phyloP scores from a whole-genome alignment of 2,888 invertebrate species.

The Phoronis australis region DNA sequence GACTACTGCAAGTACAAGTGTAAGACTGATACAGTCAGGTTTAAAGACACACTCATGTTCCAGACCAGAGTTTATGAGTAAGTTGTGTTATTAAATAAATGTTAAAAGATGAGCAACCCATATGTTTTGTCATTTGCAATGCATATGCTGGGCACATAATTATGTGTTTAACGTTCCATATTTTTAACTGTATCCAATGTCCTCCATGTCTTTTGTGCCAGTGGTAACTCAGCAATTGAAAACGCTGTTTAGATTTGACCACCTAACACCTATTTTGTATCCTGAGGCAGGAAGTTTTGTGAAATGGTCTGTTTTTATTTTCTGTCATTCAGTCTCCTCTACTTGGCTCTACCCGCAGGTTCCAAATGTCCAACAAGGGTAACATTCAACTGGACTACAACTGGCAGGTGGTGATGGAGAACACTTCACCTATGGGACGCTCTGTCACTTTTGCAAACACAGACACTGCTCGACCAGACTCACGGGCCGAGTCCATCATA shows the following conservation, averaged over 20 bases:
- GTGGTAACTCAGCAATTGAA: too few species aligned
- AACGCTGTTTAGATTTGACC: too few species aligned
- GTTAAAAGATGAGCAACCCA: too few species aligned
- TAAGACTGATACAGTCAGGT: conserved; percentile 39
- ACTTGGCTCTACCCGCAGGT: conserved; percentile 24
- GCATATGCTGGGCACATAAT: too few species aligned
- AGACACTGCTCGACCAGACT: conserved; percentile 36
- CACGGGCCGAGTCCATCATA: conserved; percentile 17
- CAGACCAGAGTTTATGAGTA: conserved; percentile 51
- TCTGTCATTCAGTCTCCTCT: background rate
- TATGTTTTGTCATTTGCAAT: too few species aligned
- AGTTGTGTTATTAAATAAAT: too few species aligned
- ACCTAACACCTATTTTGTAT: too few species aligned
- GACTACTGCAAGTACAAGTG: conserved; percentile 48
- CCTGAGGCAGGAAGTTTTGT: too few species aligned
- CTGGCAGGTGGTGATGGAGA: conserved; percentile 50
- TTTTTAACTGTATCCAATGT: too few species aligned
- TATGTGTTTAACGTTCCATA: too few species aligned
- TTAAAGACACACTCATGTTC: conserved; percentile 52
- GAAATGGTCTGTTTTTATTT: background rate
- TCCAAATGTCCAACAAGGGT: conserved; percentile 43
- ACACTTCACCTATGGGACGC: conserved; percentile 33
- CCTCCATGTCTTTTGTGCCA: too few species aligned
- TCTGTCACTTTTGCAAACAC: conserved; percentile 42
- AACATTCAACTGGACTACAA: conserved; percentile 43